Base-by-base conservation (phyloP, 1,140 invertebrate species). In the Drosophila ogumai region DNA sequence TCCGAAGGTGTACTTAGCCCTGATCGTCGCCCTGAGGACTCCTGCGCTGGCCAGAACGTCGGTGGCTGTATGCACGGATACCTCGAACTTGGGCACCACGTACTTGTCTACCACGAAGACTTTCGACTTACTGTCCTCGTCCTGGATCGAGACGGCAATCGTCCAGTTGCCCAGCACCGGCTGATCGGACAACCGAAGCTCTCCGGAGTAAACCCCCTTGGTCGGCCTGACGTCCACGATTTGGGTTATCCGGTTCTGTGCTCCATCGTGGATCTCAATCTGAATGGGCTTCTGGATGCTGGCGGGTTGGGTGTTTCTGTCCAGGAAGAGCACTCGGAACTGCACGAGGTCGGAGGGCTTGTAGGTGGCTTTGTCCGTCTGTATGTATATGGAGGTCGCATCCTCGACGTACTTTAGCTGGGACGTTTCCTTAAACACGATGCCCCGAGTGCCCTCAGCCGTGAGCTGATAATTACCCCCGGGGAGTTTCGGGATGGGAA, bases 351-450 rank as follows among this genome's bases (percentile, higher is more conserved):
- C 95, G 15, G 95, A 95, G 1, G 98, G 98, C 91, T 98, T 97
- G 92, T 99, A 99, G 58, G 98, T 96, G 2, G 97, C 95, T 93
- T 98, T 97, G 93, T 99, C 98, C 0, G 98, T 98, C 93, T 99
- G 98, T 74, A 99, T 96, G 81, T 99, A 98, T 3, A 98, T 95
- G 10, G 97, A 97, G 77, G 97, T 97, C 81, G 96, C 97, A 91
- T 98, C 98, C 47, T 95, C 95, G 15, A 96, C 94, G 92, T 96
- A 98, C 6, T 95, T 93, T 1, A 99, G 81, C 1, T 94, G 93
- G 1, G 96, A 96, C 12, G 95, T 95, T 65, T 97, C 96, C 22
- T 93, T 93, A 91, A 98, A 98, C 17, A 94, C 93, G 6, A 97
- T 93, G 2, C 96, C 97, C 15, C 95, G 94, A 15, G 94, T 93